Base-by-base conservation (phyloP, 2,888 invertebrate genomes). In the Drosophila kuntzei region DNA sequence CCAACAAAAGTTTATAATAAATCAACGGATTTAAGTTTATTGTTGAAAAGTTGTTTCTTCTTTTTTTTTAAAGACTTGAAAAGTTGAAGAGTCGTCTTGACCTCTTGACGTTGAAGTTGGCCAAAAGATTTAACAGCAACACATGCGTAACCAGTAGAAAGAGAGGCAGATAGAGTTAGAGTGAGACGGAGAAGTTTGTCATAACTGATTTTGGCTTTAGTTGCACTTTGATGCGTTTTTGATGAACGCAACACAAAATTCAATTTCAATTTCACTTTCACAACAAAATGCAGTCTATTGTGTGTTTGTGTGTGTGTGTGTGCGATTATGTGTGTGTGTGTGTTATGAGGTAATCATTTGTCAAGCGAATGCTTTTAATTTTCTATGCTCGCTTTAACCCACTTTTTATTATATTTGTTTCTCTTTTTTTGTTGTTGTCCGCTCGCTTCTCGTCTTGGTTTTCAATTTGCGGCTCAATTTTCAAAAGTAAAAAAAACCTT, bases 301-400 rank as follows among this genome's bases (percentile, higher is more conserved):
- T 44, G 63, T 18, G 49, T 61, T 27, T 32, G 50, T 34, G 47
- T 62, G 51, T 51, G 37, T 57, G n/a, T 68, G 16, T 51, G 55
- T 47, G 47, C n/a, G n/a, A n/a, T n/a, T n/a, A n/a, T 32, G 50
- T 34, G 47, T 62, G 9, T 71, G 36, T 62, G 41, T 50, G 46
- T 61, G 51, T 36, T 58, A 54, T 84, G 79, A 79, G 80, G 83
- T 83, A 82, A 84, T 71, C 79, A 53, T 61, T 61, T 60, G 61
- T 49, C 34, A 39, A 46, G 65, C 60, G 46, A 34, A 7, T 63
- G 63, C 73, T 73, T 64, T 82, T 75, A 58, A 72, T 80, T 83
- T 80, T 79, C 80, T 78, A 80, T 82, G 86, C 82, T 80, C 83
- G 70, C 71, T 83, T 83, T 86, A 83, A 83, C 83, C 83, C 83